These are phyloP conservation scores for Novumbra hubbsi DNA, from an alignment of 2,797 vertebrate genomes.

Conservation along the genomic window DNA sequence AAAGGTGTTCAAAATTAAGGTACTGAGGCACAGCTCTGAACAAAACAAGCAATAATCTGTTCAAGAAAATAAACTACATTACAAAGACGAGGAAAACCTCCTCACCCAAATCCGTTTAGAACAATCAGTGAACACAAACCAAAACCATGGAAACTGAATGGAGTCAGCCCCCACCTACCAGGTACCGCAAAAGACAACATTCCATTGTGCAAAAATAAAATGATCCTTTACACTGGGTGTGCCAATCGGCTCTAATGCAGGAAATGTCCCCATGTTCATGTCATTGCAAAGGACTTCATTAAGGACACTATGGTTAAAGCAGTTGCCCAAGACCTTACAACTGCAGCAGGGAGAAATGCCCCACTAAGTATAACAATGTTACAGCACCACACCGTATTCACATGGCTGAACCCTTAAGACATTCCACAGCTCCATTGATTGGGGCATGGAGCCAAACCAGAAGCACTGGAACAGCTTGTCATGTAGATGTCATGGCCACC, in stretches of 20 bases:
- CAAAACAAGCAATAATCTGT: background rate
- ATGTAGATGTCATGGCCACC: slow-evolving; percentile 22
- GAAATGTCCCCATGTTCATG: background rate
- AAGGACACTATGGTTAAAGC: background rate
- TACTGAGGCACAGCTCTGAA: background rate
- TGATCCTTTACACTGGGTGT: background rate
- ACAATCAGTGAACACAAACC: background rate
- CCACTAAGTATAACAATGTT: background rate
- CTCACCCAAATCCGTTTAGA: background rate
- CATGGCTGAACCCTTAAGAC: background rate
- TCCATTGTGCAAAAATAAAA: background rate
- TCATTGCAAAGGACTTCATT: background rate
- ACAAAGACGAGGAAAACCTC: background rate
- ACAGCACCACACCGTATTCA: background rate
- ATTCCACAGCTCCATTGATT: slow-evolving; percentile 9
- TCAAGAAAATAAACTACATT: background rate
- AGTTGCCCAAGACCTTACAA: background rate
- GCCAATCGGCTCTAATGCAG: background rate
- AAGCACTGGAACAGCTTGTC: slow-evolving; percentile 7
- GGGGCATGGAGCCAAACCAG: background rate
- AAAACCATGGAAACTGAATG: background rate
- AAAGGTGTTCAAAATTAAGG: too few species aligned
- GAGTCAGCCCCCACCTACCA: background rate
- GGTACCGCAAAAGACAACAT: background rate
- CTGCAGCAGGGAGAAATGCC: background rate